phyloP scores from a whole-genome alignment of 2,888 invertebrate species.

The Perdita meconis region DNA sequence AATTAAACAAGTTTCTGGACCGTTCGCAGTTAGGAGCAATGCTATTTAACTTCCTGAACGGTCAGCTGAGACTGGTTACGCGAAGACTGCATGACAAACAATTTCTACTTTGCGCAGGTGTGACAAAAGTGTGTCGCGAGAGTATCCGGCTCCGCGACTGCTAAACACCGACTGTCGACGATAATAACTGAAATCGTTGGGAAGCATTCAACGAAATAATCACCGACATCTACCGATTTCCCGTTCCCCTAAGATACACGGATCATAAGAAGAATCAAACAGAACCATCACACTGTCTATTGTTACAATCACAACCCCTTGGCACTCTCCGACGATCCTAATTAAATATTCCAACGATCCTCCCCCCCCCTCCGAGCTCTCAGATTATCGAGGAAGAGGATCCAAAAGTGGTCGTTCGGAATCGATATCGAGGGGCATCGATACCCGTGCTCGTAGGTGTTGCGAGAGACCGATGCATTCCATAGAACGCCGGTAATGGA shows the following conservation, averaged over 20 bases:
- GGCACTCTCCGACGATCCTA: too few species aligned
- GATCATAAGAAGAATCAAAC: too few species aligned
- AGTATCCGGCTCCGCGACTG: constrained; percentile 35
- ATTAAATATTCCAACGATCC: too few species aligned
- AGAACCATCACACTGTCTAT: too few species aligned
- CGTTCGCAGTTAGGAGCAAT: background rate
- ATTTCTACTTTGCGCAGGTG: constrained; percentile 2
- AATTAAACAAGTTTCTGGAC: too few species aligned
- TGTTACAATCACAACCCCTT: too few species aligned
- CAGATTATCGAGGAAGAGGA: background rate
- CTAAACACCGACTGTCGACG: background rate
- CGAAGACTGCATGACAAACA: constrained; percentile 29
- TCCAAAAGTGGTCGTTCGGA: too few species aligned
- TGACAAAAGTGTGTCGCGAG: constrained; percentile 47
- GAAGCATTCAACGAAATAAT: background rate
- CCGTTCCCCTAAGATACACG: background rate
- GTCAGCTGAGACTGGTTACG: constrained; percentile 7
- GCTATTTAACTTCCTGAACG: constrained; percentile 24
- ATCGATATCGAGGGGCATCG: constrained; percentile 7
- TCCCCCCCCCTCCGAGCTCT: too few species aligned
- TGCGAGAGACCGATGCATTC: constrained; percentile 72
- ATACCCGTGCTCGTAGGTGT: constrained; percentile 61
- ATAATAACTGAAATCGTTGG: constrained; percentile 12
- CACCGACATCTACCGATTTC: background rate
- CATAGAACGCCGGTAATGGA: constrained; percentile 75